These are phyloP conservation scores for Periophthalmus modestus DNA, from an alignment of 2,113 vertebrate species.

Conservation along the genomic window DNA sequence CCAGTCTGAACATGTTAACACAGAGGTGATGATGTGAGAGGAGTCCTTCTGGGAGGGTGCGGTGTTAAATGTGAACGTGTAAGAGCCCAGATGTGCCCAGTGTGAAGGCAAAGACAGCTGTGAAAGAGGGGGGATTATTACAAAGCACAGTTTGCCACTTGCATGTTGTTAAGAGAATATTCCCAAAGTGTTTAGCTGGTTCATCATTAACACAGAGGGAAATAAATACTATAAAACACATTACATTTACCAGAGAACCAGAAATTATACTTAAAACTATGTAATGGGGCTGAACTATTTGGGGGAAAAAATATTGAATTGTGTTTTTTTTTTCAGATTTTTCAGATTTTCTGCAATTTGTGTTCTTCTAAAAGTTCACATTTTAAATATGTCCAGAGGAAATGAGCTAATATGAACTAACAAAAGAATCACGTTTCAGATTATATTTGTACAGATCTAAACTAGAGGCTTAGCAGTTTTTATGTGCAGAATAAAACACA, in stretches of 20 bases:
- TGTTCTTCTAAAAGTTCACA: too few relatives aligned
- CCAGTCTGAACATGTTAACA: slow-evolving; percentile 46
- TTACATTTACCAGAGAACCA: background rate
- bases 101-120: slow-evolving; percentile 41
- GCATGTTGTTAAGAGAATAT: background rate
- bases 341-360: too few relatives aligned
- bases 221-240: background rate
- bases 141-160: background rate
- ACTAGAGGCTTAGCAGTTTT: too few relatives aligned
- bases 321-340: too few relatives aligned
- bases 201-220: background rate
- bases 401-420: too few relatives aligned
- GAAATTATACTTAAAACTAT: background rate
- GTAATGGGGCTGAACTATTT: too few relatives aligned
- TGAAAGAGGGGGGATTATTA: slow-evolving; percentile 27
- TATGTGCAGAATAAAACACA: too few relatives aligned
- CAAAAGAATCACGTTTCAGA: too few relatives aligned
- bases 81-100: slow-evolving; percentile 30
- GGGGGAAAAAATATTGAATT: too few relatives aligned
- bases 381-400: too few relatives aligned
- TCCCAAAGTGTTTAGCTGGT: background rate
- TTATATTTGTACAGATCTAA: too few relatives aligned
- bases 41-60: slow-evolving; percentile 29
- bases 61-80: slow-evolving; percentile 16
- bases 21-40: slow-evolving; percentile 37